Evolutionary conservation across 2,113 vertebrate species (phyloP).

Genomic region (Python bivittatus): DNA sequence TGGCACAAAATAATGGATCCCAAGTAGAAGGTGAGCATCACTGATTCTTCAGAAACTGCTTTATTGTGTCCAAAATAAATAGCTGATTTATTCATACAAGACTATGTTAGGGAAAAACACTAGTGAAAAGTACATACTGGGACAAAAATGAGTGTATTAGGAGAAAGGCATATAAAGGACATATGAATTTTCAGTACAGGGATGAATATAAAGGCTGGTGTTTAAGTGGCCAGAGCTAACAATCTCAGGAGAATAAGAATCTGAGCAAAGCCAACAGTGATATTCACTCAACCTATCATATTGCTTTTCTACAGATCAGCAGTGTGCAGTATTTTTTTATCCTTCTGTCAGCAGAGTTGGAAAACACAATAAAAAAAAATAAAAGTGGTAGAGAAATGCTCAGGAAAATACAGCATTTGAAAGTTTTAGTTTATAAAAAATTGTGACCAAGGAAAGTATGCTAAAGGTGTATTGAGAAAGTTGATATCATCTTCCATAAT

Average conservation of each 20-base stretch:
- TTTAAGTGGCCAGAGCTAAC: background rate
- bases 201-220: background rate
- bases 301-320: background rate
- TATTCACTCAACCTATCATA: background rate
- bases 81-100: background rate
- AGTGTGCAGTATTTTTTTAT: background rate
- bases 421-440: background rate
- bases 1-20: background rate
- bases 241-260: background rate
- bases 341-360: background rate
- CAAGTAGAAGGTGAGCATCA: background rate
- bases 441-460: background rate
- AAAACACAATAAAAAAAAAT: background rate
- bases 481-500: background rate
- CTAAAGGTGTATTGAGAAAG: background rate
- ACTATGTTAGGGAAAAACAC: background rate
- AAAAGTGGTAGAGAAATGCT: background rate
- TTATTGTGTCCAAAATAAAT: background rate
- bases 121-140: background rate
- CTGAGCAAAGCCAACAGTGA: background rate
- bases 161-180: too few relatives aligned
- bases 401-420: background rate
- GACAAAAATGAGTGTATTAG: background rate
- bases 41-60: background rate
- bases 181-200: background rate